phyloP scores from a whole-genome alignment of 1,140 invertebrate species.

The Eupristina koningsbergeri region DNA sequence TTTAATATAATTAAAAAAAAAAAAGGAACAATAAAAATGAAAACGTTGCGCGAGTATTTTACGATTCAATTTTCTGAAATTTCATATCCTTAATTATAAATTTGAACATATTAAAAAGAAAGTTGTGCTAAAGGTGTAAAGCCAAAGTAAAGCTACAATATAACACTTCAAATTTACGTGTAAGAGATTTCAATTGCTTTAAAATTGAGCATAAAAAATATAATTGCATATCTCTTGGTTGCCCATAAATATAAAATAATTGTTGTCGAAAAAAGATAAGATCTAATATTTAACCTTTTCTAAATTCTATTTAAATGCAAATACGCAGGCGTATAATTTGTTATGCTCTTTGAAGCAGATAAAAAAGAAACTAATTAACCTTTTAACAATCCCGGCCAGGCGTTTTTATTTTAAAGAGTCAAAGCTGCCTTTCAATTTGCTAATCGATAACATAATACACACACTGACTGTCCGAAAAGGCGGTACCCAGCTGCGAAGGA shows the following conservation, averaged over 20 bases:
- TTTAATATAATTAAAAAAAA: too few relatives aligned
- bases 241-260: background rate
- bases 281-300: background rate
- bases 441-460: background rate
- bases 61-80: background rate
- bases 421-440: background rate
- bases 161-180: background rate
- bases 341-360: background rate
- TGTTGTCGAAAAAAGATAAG: background rate
- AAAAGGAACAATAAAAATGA: background rate
- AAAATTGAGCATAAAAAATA: background rate
- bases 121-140: background rate
- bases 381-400: background rate
- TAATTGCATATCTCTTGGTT: background rate
- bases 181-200: background rate
- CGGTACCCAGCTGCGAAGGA: background rate
- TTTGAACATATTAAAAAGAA: background rate
- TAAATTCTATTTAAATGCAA: too few relatives aligned
- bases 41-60: background rate
- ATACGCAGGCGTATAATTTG: too few relatives aligned
- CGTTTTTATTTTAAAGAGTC: background rate
- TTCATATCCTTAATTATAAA: background rate
- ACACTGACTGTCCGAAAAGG: background rate
- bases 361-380: background rate
- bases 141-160: background rate